A percentile compares a stretch with the other conserved stretches of the same genome.
Conservation (phyloP, 2,113 vertebrate genomes). For the Eulemur rufifrons region DNA sequence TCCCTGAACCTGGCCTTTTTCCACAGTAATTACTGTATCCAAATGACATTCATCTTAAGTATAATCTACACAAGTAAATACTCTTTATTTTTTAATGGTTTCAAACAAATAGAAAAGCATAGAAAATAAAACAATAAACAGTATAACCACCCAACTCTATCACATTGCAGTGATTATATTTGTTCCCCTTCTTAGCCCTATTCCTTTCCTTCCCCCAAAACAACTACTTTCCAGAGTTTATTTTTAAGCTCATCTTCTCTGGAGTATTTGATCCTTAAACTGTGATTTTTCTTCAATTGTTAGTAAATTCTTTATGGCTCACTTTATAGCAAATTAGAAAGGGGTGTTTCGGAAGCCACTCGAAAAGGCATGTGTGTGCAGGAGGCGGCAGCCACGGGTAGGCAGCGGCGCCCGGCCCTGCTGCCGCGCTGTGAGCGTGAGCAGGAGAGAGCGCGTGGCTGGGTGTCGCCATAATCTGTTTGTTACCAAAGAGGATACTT, state of each 20-base stretch:
- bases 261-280: background rate
- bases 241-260: conserved; percentile 42
- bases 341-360: background rate
- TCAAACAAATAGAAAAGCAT: background rate
- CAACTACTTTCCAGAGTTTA: conserved; percentile 1
- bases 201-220: background rate
- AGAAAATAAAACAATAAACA: background rate
- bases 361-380: background rate
- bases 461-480: background rate
- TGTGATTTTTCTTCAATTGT: background rate
- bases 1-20: background rate
- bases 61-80: background rate
- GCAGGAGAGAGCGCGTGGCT: background rate
- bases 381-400: background rate
- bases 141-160: background rate
- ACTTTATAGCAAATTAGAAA: background rate
- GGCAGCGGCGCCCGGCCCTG: background rate
- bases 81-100: background rate
- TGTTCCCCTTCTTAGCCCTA: background rate
- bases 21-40: background rate
- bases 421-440: background rate
- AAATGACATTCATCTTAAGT: background rate
- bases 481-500: background rate
- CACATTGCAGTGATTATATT: background rate
- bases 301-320: conserved; percentile 33